A percentile compares a stretch with the other conserved stretches of the same genome.
phyloP scores from a whole-genome alignment of 2,888 invertebrate genomes.

The Strigamia maritima region DNA sequence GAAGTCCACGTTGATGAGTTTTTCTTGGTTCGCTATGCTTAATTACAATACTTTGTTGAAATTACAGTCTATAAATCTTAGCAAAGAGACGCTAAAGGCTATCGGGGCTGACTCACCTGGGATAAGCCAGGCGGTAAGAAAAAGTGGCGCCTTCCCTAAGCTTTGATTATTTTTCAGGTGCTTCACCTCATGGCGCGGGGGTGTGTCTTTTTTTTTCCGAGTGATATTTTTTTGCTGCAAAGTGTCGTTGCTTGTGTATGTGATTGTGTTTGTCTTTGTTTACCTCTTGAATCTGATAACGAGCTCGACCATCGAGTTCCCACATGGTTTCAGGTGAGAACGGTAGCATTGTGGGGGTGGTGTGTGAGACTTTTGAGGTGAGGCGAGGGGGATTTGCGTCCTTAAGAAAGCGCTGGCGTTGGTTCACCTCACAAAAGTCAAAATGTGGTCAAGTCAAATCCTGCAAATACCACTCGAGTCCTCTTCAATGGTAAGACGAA shows the following conservation, averaged over 20 bases:
- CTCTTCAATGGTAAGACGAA: conserved; percentile 8
- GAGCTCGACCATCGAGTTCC: conserved; percentile 29
- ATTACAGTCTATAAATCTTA: conserved; percentile 36
- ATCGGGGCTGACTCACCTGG: conserved; percentile 28
- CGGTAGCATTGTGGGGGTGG: conserved; percentile 32
- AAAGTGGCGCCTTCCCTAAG: conserved; percentile 20
- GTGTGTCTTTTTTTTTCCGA: conserved; percentile 1
- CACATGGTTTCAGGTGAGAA: conserved; percentile 30
- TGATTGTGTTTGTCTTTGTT: conserved; percentile 11
- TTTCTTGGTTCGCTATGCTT: conserved; percentile 29
- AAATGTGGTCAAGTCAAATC: conserved; percentile 32
- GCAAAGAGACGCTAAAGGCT: conserved; percentile 23
- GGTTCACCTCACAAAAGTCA: conserved; percentile 30
- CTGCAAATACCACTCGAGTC: conserved; percentile 17
- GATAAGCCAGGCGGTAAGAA: conserved; percentile 28
- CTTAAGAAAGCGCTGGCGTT: conserved; percentile 27
- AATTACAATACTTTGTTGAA: conserved; percentile 37
- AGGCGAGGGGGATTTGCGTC: conserved; percentile 25
- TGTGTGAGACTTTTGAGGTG: conserved; percentile 17
- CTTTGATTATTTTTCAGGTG: conserved; percentile 30
- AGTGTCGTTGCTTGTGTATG: not conserved
- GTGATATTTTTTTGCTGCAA: not conserved
- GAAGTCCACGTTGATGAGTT: conserved; percentile 30
- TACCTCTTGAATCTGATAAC: conserved; percentile 26
- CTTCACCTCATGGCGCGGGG: conserved; percentile 32